Percentiles rank a stretch among this genome's conserved stretches.
These are phyloP conservation scores for Mesaphorura yosii DNA, from an alignment of 1,140 invertebrate genomes.

Conservation along the genomic window DNA sequence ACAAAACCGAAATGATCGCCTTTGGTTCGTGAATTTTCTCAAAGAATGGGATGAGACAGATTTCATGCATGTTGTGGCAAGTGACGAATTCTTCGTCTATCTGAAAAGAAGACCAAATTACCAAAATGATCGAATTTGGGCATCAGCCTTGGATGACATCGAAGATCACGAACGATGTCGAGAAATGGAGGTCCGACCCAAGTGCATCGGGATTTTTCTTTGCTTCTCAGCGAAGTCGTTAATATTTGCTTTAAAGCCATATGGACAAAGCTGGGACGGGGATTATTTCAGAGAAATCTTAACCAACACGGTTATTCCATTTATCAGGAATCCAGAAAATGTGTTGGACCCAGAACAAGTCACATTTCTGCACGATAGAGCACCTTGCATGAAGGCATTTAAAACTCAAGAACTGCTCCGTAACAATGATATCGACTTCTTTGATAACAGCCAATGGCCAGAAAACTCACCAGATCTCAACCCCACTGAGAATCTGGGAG, in stretches of 20 bases:
- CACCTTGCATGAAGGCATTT: conserved; percentile 2
- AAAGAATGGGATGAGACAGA: neutral
- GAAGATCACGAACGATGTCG: neutral
- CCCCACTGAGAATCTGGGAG: neutral
- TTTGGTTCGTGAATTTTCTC: neutral
- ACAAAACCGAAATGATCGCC: neutral
- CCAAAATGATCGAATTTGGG: neutral
- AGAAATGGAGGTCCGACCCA: neutral
- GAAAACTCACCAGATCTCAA: conserved; percentile 1
- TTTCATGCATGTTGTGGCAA: neutral
- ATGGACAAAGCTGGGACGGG: neutral
- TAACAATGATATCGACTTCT: neutral
- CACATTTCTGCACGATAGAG: conserved; percentile 2
- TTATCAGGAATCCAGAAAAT: neutral
- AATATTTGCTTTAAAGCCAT: neutral
- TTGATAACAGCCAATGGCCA: neutral
- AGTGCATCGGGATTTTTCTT: neutral
- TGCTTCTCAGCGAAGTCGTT: neutral
- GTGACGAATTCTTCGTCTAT: neutral
- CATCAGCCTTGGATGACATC: neutral
- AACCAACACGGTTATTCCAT: neutral
- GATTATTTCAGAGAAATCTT: neutral
- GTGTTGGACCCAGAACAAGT: conserved; percentile 1
- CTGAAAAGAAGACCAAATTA: neutral
- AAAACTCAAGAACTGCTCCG: neutral